A percentile compares a stretch with the other conserved stretches of the same genome.
Evolutionary conservation across 2,888 invertebrate species (phyloP).

Genomic region (Sphecodes monilicornis): DNA sequence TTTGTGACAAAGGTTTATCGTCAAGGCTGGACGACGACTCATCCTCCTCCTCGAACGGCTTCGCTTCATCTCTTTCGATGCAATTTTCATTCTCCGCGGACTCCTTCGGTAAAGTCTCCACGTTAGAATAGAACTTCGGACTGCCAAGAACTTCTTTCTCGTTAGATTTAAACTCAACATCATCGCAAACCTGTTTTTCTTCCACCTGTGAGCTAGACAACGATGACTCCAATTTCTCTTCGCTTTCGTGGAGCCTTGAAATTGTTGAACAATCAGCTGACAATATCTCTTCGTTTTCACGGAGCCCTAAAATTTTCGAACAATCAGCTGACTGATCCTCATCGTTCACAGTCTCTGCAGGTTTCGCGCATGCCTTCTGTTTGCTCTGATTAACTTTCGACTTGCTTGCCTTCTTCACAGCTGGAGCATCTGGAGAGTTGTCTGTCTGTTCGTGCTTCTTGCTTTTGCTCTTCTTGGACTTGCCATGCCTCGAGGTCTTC

Average conservation of each 20-base stretch:
- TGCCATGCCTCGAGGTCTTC: constrained; percentile 12
- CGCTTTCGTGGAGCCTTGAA: not conserved
- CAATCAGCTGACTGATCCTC: not conserved
- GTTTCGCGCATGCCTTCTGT: not conserved
- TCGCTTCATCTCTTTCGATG: not conserved
- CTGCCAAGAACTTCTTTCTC: not conserved
- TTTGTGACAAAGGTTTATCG: constrained; percentile 63
- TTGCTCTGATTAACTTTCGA: constrained; percentile 21
- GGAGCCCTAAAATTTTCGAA: not conserved
- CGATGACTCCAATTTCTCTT: not conserved
- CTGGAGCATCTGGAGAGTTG: not conserved
- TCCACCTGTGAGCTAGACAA: not conserved
- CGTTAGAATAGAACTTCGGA: not conserved
- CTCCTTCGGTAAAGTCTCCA: not conserved
- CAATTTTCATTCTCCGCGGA: not conserved
- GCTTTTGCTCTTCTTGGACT: constrained; percentile 14
- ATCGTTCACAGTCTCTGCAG: not conserved
- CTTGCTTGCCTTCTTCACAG: not conserved
- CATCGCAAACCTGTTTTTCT: not conserved
- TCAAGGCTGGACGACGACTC: constrained; percentile 59
- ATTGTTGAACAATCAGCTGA: not conserved
- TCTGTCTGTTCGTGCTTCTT: constrained; percentile 29
- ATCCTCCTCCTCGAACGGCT: constrained; percentile 25
- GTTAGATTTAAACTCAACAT: not conserved
- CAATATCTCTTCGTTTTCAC: not conserved